Percentiles rank a stretch among this genome's conserved stretches.
phyloP scores from a whole-genome alignment of 2,797 vertebrate genomes.

The Anomalospiza imberbis region DNA sequence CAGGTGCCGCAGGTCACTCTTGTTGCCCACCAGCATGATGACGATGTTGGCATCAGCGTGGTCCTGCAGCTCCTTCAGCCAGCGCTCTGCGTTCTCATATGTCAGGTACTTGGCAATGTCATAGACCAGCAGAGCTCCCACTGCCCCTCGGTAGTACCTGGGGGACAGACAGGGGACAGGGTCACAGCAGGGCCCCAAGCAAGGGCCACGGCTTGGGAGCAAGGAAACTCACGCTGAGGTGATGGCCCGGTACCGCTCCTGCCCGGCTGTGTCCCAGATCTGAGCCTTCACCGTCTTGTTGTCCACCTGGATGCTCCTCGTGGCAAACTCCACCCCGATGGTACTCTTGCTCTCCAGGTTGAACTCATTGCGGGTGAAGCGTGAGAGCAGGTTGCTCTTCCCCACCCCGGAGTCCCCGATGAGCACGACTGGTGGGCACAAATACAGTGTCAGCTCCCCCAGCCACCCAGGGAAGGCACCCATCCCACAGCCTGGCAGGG shows the following conservation, averaged over 20 bases:
- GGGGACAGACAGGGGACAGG: not conserved
- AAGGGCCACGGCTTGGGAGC: accelerated
- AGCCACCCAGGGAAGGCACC: not conserved
- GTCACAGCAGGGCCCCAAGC: not conserved
- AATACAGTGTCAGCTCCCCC: not conserved
- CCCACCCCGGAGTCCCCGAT: conserved; percentile 88
- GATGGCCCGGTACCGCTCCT: conserved; percentile 88
- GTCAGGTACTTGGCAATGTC: conserved; percentile 91
- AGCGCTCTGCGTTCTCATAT: conserved; percentile 86
- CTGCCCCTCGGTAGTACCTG: conserved; percentile 86
- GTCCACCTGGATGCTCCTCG: conserved; percentile 88
- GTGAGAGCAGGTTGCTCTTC: conserved; percentile 88
- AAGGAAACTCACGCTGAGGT: conserved; percentile 74
- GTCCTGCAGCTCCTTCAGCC: conserved; percentile 89
- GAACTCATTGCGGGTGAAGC: conserved; percentile 90
- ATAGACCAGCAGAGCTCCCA: conserved; percentile 85
- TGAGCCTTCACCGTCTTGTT: conserved; percentile 87
- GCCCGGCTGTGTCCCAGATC: conserved; percentile 92
- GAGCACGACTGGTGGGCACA: conserved; percentile 78
- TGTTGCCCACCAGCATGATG: conserved; percentile 90
- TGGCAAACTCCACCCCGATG: conserved; percentile 90
- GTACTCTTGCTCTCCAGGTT: conserved; percentile 91
- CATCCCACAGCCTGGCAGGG: not conserved
- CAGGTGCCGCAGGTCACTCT: conserved; percentile 85
- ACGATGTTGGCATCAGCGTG: conserved; percentile 86